Conservation (phyloP, 1,140 invertebrate species). For the Anadara kagoshimensis region DNA sequence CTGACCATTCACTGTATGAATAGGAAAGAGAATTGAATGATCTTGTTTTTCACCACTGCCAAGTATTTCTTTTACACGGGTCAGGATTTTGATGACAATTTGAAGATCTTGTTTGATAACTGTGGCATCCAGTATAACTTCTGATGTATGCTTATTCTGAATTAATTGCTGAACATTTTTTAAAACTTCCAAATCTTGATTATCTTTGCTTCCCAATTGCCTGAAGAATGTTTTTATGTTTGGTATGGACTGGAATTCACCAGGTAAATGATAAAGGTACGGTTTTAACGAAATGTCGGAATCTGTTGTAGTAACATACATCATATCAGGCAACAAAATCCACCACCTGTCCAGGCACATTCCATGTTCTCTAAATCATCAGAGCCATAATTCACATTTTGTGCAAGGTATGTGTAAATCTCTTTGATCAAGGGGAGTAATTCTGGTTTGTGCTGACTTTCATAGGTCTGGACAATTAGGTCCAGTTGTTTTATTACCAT, state of each 20-base stretch:
- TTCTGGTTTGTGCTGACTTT: constrained; percentile 11
- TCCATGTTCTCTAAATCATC: neutral
- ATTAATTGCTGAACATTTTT: neutral
- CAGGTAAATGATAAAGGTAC: constrained; percentile 17
- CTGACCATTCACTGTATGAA: too few species aligned
- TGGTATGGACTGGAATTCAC: constrained; percentile 1
- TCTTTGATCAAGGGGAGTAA: constrained; percentile 2
- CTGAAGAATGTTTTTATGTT: neutral
- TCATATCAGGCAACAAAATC: constrained; percentile 5
- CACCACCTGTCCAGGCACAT: constrained; percentile 1
- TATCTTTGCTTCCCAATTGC: neutral
- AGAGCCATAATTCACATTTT: neutral
- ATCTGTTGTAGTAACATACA: neutral
- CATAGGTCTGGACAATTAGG: neutral
- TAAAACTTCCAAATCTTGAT: neutral
- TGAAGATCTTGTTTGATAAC: constrained; percentile 15
- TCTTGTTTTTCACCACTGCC: neutral
- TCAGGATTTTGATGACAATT: constrained; percentile 28
- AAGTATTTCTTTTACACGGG: constrained; percentile 6
- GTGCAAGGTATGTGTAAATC: constrained; percentile 5
- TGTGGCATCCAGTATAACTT: neutral
- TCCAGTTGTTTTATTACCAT: constrained; percentile 2
- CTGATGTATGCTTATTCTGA: neutral
- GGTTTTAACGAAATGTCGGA: constrained; percentile 23
- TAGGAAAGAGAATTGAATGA: neutral